Base-by-base conservation (phyloP, 2,888 invertebrate genomes). In the Callimorpha dominula region DNA sequence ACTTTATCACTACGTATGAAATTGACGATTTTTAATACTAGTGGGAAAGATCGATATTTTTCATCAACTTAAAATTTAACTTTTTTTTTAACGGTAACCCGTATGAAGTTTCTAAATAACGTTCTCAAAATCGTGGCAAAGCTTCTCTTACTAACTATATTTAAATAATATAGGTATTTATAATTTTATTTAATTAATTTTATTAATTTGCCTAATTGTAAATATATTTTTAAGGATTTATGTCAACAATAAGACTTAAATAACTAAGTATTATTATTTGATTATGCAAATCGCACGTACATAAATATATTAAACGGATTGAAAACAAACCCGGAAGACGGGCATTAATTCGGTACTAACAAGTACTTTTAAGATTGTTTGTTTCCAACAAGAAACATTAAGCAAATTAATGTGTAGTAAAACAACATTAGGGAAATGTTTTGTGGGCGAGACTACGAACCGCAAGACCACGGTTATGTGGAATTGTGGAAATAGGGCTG, bases 351-450 rank as follows among this genome's bases (percentile, higher is more conserved):
- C 72, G 79, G 54, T 73, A 72, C 68, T 78, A 74, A 71, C 65
- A 65, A 15, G 17, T 40, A 71, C 68, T 50, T 74, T 72, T 76
- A 73, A 75, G 71, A 76, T 75, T 78, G 75, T 78, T 74, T 77
- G 75, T 85, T 78, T 78, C 76, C 65, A 79, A 77, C 70, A 62
- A 75, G 64, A 57, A 76, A 82, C 86, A 86, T 86, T 84, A 83
- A 83, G 83, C 77, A 82, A 86, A 88, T 86, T 85, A 87, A 88
- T 88, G 85, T 86, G 81, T 82, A 78, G 81, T 85, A 81, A 86
- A 84, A 82, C 79, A 83, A 79, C 82, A 82, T 85, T 84, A 80
- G 77, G 81, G 83, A 84, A 85, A 83, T 75, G 75, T 72, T 63
- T 74, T 77, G 86, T 86, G 82, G 87, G 85, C 79, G 83, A 79